Base-by-base conservation (phyloP, 1,140 invertebrate genomes). In the Patella vulgata region DNA sequence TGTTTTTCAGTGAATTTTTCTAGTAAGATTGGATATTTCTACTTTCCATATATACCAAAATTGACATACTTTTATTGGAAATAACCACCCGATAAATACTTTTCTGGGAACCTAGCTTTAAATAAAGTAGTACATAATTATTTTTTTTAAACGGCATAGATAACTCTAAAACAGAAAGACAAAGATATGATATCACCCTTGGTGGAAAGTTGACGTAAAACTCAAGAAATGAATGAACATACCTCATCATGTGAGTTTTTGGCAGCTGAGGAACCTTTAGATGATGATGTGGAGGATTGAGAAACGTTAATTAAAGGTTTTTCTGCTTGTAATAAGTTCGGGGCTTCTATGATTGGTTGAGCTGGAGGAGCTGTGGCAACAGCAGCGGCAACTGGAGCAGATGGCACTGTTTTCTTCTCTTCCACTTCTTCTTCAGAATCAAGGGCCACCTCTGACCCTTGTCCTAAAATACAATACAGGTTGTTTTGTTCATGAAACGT, bases 291-390 rank as follows among this genome's bases (percentile, higher is more conserved):
- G 14, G 67, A 62, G 11, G 69, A 68, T 30, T 74, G 64, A 21
- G 77, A 70, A 3, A 79, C 66, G 47, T 68, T 47, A 3, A 79
- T 66, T 51, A 74, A 68, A 9, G 79, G 77, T 17, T 68, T 70
- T 43, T 69, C 69, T 54, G 76, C 72, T 2, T 59, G 5, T n/a
- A 23, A 6, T 54, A 36, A 40, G 8, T 50, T 28, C 4, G 47
- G 47, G 21, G 21, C 47, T 28, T 21, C 11, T 23, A 27, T 11
- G 4, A 21, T 50, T 8, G 33, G 46, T 28, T 48, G 23, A 31
- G 36, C 46, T 36, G 33, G 40, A 39, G 55, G 8, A 30, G 54
- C 55, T 23, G 62, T 36, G 21, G 60, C 62, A 33, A 51, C 30
- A 46, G 58, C 33, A 55, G 64, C 40, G 19, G 59, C 39, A 36